Evolutionary conservation across 2,113 vertebrate genomes (phyloP), one percentile per base, ranked within the genome.

Genomic region (Aleadryas rufinucha): DNA sequence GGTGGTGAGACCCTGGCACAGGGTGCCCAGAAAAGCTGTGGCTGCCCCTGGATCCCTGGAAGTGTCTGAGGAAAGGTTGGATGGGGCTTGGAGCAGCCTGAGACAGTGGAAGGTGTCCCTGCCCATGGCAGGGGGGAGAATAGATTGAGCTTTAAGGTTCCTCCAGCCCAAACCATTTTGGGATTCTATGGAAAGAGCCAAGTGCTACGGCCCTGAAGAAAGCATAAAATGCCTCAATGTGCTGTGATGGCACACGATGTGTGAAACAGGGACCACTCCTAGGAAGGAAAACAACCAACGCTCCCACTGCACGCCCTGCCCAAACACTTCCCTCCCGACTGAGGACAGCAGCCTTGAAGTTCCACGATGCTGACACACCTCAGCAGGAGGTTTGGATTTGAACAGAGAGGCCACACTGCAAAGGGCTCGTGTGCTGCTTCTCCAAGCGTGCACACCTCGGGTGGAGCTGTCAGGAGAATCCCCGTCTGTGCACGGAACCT

Each of bases 311-410:
- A 11, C 0, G 0, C 44, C 56, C 63, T 50, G 63, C 57, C 59
- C 11, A 1, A 17, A 7, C 18, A 7, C 4, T 8, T 22, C 39
- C 63, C 39, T 23, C 14, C 61, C 1, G 0, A 1, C 0, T 8
- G 42, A 39, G 47, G 5, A n/a, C 9, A 57, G 28, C 49, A n/a
- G 9, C 39, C 47, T 5, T 2, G 23, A 5, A 28, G 30, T 2
- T 18, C 52, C 69, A 16, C 30, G 4, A 0, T 0, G 26, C 50
- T n/a, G 57, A 15, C 61, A 14, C 2, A 4, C 7, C 30, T 69
- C 35, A 49, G 6, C 42, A 26, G 41, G 18, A 74, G 54, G 2
- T 19, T 13, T 49, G 65, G 28, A 2, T 26, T 44, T 22, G 54
- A 31, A 3, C 6, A 20, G 42, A 57, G 54, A 33, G 16, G 18